Evolutionary conservation across 1,140 invertebrate genomes (phyloP), one percentile per base, ranked within the genome.

Genomic region (Aphelenchoides besseyi): DNA sequence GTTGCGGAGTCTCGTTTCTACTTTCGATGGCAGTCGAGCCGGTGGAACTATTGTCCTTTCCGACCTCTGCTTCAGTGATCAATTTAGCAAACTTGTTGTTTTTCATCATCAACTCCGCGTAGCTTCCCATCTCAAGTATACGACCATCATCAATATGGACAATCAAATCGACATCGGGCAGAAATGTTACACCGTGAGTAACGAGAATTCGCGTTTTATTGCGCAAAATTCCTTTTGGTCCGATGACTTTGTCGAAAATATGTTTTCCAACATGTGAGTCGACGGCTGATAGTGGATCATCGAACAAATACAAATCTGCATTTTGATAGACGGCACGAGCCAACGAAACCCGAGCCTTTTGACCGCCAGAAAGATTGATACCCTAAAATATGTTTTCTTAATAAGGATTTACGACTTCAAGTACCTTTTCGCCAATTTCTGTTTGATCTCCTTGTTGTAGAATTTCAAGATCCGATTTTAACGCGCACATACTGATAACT

Each of bases 311-410:
- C 76, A 91, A 88, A 77, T 91, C 90, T 18, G 88, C 70, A 73
- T 87, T 82, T 53, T 86, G 85, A 75, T 88, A 88, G 0, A 87
- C 84, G 2, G 87, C 85, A 37, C 82, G 87, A 3, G 91, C 92
- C 12, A 93, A 88, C 35, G 90, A 89, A 48, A 94, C 88, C 33
- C 92, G 87, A 75, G 92, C 90, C 68, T 90, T 89, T 82, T 93
- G 92, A 1, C 92, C 92, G 3, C 92, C 92, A 12, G 90, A 88
- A 3, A 90, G 77, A 81, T 89, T 89, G 52, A 89, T 85, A 26
- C 88, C 89, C 68, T 81, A 36, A 53, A 79, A n/a, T n/a, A n/a
- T n/a, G n/a, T 70, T 1, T 1, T 52, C 26, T 29, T n/a, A 66
- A 66, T 0, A 66, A 64, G 36, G 36, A 35, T n/a, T 53, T 66